Percentiles rank a stretch among this genome's conserved stretches.
phyloP scores from a whole-genome alignment of 2,113 vertebrate genomes.

The Cygnus atratus region DNA sequence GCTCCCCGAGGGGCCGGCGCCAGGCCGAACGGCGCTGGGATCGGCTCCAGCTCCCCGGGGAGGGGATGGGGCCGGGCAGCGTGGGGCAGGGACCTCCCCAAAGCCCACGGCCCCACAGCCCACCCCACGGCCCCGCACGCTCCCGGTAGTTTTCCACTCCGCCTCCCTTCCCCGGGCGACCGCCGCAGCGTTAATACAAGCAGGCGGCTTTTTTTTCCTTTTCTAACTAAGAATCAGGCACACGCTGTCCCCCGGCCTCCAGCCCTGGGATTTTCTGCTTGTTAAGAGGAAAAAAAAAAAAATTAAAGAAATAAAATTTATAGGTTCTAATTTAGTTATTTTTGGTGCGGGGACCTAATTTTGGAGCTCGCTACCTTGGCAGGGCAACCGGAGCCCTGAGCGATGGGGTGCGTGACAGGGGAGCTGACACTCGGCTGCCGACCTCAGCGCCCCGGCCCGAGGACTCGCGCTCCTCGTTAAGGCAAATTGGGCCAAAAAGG shows the following conservation, averaged over 20 bases:
- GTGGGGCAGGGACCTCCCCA: not conserved
- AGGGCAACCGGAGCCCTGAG: slow-evolving; percentile 32
- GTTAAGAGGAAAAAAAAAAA: slow-evolving; percentile 15
- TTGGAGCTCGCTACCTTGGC: slow-evolving; percentile 31
- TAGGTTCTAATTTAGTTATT: slow-evolving; percentile 60
- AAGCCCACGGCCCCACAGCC: not conserved
- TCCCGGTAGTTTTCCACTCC: not conserved
- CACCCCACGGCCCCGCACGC: too few species aligned
- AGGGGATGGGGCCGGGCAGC: rapidly evolving
- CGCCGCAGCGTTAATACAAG: not conserved
- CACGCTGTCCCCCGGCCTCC: slow-evolving; percentile 10
- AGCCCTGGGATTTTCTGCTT: slow-evolving; percentile 51
- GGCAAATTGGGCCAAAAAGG: not conserved
- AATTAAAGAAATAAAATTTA: not conserved
- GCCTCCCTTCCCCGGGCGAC: not conserved
- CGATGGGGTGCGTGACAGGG: not conserved
- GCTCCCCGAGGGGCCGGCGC: not conserved
- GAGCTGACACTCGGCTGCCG: not conserved
- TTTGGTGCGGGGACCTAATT: slow-evolving; percentile 53
- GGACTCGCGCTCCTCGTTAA: not conserved
- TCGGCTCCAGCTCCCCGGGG: not conserved
- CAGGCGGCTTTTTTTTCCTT: not conserved
- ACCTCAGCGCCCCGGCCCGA: not conserved
- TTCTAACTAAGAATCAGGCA: slow-evolving; percentile 13
- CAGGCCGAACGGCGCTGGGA: not conserved